These are phyloP conservation scores for Datnioides undecimradiatus DNA, from an alignment of 2,113 vertebrate species.

Conservation along the genomic window DNA sequence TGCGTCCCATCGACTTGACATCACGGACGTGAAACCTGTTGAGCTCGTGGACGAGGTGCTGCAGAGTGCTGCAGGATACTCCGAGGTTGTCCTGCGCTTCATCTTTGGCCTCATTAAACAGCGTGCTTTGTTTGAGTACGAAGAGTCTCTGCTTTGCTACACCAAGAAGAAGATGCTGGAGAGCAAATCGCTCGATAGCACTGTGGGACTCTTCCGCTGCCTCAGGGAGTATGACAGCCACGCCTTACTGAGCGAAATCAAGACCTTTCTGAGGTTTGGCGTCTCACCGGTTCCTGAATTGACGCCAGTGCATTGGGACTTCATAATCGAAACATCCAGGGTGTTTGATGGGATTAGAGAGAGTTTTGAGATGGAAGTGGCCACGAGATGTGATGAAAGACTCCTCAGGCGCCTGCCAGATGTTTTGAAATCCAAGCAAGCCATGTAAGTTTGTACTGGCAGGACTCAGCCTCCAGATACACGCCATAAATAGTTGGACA, in stretches of 20 bases:
- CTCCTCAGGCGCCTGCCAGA: conserved; percentile 48
- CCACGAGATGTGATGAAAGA: conserved; percentile 32
- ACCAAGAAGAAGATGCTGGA: conserved; percentile 50
- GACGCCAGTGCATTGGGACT: conserved; percentile 1
- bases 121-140: not conserved
- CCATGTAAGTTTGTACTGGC: conserved; percentile 29
- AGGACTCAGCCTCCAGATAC: not conserved
- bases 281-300: not conserved
- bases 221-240: conserved; percentile 58
- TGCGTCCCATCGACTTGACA: conserved; percentile 36
- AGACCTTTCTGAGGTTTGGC: not conserved
- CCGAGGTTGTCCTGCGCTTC: conserved; percentile 57
- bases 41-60: conserved; percentile 30
- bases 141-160: conserved; percentile 7
- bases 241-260: conserved; percentile 42
- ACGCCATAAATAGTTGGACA: not conserved
- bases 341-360: conserved; percentile 42
- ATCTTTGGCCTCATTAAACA: conserved; percentile 61
- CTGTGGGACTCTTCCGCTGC: conserved; percentile 41
- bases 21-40: fast-evolving
- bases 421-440: conserved; percentile 50
- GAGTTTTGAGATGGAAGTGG: conserved; percentile 44
- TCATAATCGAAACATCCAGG: conserved; percentile 7
- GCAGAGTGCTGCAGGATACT: not conserved
- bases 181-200: not conserved